phyloP scores from a whole-genome alignment of 2,113 vertebrate genomes.

The Seriola rivoliana region DNA sequence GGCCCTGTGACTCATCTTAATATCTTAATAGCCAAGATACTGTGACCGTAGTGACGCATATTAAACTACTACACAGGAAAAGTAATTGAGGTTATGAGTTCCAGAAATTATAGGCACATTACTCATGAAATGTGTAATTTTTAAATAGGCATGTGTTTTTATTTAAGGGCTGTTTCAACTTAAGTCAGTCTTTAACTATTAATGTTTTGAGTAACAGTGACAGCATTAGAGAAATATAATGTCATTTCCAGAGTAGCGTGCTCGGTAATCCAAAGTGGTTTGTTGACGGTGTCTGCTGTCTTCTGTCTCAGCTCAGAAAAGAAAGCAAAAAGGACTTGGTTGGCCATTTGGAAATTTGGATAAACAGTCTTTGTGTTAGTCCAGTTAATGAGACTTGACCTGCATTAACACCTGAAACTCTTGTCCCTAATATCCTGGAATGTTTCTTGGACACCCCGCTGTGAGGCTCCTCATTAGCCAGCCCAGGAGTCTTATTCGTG shows the following conservation, averaged over 20 bases:
- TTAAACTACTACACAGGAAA: constrained; percentile 14
- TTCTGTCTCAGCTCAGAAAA: constrained; percentile 1
- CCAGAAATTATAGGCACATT: not conserved
- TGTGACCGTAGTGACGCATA: constrained; percentile 18
- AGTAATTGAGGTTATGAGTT: not conserved
- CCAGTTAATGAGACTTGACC: constrained; percentile 56
- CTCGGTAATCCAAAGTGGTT: not conserved
- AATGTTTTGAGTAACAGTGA: not conserved
- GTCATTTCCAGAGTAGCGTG: not conserved
- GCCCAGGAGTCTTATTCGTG: constrained; percentile 30
- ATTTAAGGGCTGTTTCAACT: not conserved
- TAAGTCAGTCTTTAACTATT: not conserved
- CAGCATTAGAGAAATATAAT: constrained; percentile 22
- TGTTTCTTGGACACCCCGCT: constrained; percentile 42
- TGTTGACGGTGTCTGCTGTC: not conserved
- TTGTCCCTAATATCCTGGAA: constrained; percentile 61
- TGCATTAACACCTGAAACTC: constrained; percentile 42
- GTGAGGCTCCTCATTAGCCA: constrained; percentile 55
- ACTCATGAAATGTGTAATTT: not conserved
- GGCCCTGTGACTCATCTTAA: constrained; percentile 28
- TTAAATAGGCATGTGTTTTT: constrained; percentile 6
- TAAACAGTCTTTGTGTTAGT: constrained; percentile 29
- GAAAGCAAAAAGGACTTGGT: constrained; percentile 18
- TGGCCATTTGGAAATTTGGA: constrained; percentile 34
- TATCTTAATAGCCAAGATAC: constrained; percentile 39